Percentiles rank a stretch among this genome's conserved stretches.
These are phyloP conservation scores for Griposia aprilina DNA, from an alignment of 2,888 invertebrate genomes.

Conservation along the genomic window DNA sequence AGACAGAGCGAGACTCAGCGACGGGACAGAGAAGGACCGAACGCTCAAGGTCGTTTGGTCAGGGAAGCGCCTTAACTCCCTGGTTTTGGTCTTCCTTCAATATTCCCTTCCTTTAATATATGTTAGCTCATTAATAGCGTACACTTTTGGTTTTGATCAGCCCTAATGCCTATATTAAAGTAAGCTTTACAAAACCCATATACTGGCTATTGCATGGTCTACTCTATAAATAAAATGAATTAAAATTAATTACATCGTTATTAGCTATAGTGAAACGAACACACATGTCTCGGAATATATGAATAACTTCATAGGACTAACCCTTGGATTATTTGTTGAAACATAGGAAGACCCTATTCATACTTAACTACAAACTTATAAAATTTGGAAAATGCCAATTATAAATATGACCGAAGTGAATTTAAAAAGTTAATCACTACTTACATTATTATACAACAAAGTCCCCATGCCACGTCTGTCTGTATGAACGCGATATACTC, in stretches of 20 bases:
- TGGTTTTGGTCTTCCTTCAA: not conserved
- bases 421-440: too few relatives aligned
- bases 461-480: too few relatives aligned
- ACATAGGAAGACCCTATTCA: not conserved
- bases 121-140: not conserved
- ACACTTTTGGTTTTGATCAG: not conserved
- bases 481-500: too few relatives aligned
- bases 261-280: not conserved
- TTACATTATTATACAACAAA: too few relatives aligned
- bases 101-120: too few relatives aligned
- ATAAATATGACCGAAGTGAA: too few relatives aligned
- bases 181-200: not conserved
- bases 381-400: not conserved
- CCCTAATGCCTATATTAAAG: not conserved
- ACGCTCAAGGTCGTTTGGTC: too few relatives aligned
- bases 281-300: constrained; percentile 7
- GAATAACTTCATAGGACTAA: not conserved
- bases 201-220: not conserved
- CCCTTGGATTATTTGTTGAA: not conserved
- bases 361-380: too few relatives aligned
- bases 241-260: not conserved
- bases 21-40: too few relatives aligned
- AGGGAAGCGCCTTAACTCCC: too few relatives aligned
- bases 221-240: not conserved
- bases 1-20: too few relatives aligned